Evolutionary conservation across 2,888 invertebrate genomes (phyloP).

Genomic region (Tromatobia lineatoria): DNA sequence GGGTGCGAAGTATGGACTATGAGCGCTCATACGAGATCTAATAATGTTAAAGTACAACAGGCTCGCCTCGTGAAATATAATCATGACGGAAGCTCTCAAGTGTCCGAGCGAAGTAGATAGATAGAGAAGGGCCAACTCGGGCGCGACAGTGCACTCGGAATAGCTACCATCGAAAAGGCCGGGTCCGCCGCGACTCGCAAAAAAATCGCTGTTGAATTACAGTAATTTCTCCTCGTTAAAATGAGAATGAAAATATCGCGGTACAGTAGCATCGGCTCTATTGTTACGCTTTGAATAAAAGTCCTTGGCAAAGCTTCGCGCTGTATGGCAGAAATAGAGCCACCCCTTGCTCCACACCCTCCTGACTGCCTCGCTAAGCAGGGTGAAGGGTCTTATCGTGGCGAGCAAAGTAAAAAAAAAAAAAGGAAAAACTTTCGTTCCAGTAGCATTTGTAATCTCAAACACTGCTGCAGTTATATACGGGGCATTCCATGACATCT

Average conservation of each 20-base stretch:
- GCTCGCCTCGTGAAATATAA: constrained; percentile 47
- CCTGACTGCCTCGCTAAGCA: constrained; percentile 24
- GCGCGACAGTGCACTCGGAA: constrained; percentile 1
- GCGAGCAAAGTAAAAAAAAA: constrained; percentile 36
- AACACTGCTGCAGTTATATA: constrained; percentile 51
- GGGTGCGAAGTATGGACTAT: constrained; percentile 20
- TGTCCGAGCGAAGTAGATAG: constrained; percentile 6
- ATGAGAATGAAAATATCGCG: constrained; percentile 60
- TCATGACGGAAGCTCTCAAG: constrained; percentile 34
- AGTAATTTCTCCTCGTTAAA: constrained; percentile 63
- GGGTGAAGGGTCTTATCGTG: constrained; percentile 61
- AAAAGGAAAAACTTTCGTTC: constrained; percentile 53
- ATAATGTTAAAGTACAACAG: constrained; percentile 52
- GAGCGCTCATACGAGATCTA: constrained; percentile 48
- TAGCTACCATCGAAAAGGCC: not conserved
- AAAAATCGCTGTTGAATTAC: constrained; percentile 46
- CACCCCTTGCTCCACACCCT: constrained; percentile 8
- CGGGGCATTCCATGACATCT: no score
- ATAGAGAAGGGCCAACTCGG: not conserved
- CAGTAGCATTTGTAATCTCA: constrained; percentile 65
- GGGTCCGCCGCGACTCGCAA: not conserved
- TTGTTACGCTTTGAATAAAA: constrained; percentile 68
- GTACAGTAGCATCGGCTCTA: constrained; percentile 36
- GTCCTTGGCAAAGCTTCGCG: constrained; percentile 36
- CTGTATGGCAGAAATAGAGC: constrained; percentile 46